phyloP scores from a whole-genome alignment of 2,797 vertebrate genomes.

The Harpagifer antarcticus region DNA sequence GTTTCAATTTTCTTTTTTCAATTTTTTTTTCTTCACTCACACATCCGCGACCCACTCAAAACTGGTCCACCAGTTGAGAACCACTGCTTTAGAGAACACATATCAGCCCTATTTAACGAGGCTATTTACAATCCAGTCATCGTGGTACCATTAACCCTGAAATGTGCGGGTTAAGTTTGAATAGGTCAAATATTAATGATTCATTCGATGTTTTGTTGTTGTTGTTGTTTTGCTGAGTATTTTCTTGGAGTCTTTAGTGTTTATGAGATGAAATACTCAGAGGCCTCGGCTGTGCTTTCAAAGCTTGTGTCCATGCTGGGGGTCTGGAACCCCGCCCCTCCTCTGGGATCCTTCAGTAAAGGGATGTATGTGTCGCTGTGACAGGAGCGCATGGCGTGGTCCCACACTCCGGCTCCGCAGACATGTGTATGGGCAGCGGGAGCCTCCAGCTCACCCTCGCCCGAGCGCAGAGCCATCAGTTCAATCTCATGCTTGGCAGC shows the following conservation, averaged over 20 bases:
- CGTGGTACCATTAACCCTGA: background rate
- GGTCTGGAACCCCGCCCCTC: slow-evolving; percentile 84
- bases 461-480: slow-evolving; percentile 92
- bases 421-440: slow-evolving; percentile 41
- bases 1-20: no score
- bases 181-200: slow-evolving; percentile 9
- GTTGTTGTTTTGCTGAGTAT: background rate
- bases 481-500: slow-evolving; percentile 96
- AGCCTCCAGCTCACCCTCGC: slow-evolving; percentile 58
- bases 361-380: slow-evolving; percentile 91
- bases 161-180: slow-evolving; percentile 24
- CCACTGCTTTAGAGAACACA: slow-evolving; percentile 4
- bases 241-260: slow-evolving; percentile 1
- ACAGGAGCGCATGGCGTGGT: slow-evolving; percentile 70
- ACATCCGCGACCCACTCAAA: no score
- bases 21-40: no score
- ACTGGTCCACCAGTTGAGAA: no score
- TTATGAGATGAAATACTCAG: slow-evolving; percentile 63
- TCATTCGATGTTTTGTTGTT: background rate
- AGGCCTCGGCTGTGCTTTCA: slow-evolving; percentile 66
- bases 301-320: slow-evolving; percentile 75
- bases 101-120: slow-evolving; percentile 6
- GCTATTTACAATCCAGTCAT: slow-evolving; percentile 56
- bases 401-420: slow-evolving; percentile 61
- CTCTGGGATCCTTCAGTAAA: slow-evolving; percentile 86